A percentile compares a stretch with the other conserved stretches of the same genome.
Evolutionary conservation across 1,140 invertebrate genomes (phyloP).

Genomic region (Drosophila willistoni): DNA sequence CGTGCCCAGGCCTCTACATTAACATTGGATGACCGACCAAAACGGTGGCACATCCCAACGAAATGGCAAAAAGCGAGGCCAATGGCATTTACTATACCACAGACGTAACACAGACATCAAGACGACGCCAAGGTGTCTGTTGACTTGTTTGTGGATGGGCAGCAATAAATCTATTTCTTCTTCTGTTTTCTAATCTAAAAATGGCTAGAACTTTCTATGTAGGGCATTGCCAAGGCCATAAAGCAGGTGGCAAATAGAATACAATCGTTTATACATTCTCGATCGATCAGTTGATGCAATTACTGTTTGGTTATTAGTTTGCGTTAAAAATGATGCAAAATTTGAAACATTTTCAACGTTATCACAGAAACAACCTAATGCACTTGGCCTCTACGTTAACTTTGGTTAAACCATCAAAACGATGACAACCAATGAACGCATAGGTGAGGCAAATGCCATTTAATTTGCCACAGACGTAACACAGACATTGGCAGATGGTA

Average conservation of each 20-base stretch:
- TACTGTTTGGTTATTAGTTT: too few relatives aligned
- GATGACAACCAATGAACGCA: neutral
- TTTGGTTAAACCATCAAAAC: neutral
- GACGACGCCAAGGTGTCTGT: slow-evolving; percentile 7
- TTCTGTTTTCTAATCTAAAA: slow-evolving; percentile 9
- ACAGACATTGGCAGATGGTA: neutral
- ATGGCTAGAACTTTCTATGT: slow-evolving; percentile 2
- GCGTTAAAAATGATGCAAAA: neutral
- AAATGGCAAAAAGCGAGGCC: slow-evolving; percentile 21
- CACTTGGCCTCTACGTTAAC: neutral
- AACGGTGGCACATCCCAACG: slow-evolving; percentile 44
- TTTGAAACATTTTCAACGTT: neutral
- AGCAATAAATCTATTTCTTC: slow-evolving; percentile 1
- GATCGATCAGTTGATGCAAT: neutral
- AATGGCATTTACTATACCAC: slow-evolving; percentile 68
- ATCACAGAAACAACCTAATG: neutral
- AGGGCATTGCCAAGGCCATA: slow-evolving; percentile 2
- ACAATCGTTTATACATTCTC: neutral
- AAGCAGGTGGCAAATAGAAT: neutral
- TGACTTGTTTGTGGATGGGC: neutral
- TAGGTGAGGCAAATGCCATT: neutral
- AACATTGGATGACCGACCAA: slow-evolving; percentile 36
- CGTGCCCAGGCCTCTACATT: slow-evolving; percentile 43
- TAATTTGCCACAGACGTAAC: slow-evolving; percentile 6
- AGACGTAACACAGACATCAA: slow-evolving; percentile 73